Base-by-base conservation (phyloP, 2,797 vertebrate genomes). In the Cyprinella venusta region DNA sequence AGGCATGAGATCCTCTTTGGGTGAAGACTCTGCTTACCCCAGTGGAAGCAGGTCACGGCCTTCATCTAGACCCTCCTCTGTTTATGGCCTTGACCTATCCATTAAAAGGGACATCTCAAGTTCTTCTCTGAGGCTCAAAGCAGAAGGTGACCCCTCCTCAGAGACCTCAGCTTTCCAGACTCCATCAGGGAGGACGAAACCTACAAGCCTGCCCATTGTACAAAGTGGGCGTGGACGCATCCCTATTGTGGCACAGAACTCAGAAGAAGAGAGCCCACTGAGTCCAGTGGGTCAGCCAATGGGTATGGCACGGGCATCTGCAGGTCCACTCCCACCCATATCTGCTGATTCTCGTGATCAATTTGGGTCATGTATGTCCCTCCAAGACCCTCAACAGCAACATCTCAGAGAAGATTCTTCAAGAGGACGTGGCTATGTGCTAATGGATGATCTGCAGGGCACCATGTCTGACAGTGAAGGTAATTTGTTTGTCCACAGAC, bases 381-480 rank as follows among this genome's bases (percentile, higher is more conserved):
- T 99, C 80, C 94, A 95, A 90, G 95, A 95, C 89, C 95, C 98
- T 45, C 98, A 99, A 90, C 98, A 98, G 88, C 96, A 97, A 86
- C 97, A 98, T 88, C 96, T 98, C 94, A 96, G 96, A 91, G 98
- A 99, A 91, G 98, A 99, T 89, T 96, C 97, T 61, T 93, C 93
- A 86, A 95, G 97, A 92, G 96, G 96, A 90, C 95, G 97, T 87
- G 95, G 96, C 88, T 99, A 98, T 88, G 97, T 96, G 91, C 95
- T 98, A 90, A 95, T 99, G 95, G 98, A 99, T 93, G 98, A 99
- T 93, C 96, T 99, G 91, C 98, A 99, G 88, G 96, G 98, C 93
- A 97, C 97, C 92, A 97, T 99, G 97, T 99, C 97, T 90, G 98
- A 99, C 93, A 97, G 97, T 87, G 98, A 99, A 99, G 98, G 98